These are phyloP conservation scores for Poicephalus gulielmi DNA, from an alignment of 2,113 vertebrate species.

Conservation along the genomic window DNA sequence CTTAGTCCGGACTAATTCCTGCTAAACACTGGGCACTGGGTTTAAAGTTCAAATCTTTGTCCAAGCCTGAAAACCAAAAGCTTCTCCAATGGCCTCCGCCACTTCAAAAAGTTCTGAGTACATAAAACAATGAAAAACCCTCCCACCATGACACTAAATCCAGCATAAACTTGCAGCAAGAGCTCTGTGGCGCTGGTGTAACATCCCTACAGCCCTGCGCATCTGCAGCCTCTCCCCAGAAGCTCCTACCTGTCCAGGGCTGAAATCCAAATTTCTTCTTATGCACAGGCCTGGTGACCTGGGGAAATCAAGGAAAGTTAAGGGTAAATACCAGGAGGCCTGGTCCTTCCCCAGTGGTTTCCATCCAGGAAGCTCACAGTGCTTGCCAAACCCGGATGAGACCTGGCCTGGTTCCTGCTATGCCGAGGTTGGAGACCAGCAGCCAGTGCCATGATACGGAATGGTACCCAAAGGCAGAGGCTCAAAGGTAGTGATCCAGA, in stretches of 20 bases:
- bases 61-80: neutral
- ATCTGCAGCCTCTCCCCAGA: neutral
- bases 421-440: neutral
- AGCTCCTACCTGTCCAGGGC: neutral
- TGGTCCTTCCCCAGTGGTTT: neutral
- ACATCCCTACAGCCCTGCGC: neutral
- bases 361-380: neutral
- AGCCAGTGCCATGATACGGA: neutral
- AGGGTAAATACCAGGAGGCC: neutral
- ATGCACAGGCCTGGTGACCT: neutral
- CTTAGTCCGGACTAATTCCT: neutral
- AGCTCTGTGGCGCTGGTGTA: neutral
- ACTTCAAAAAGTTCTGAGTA: neutral
- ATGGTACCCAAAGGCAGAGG: neutral
- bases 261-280: neutral
- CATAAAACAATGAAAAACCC: neutral
- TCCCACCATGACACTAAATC: neutral
- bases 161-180: neutral
- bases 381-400: neutral
- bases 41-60: neutral
- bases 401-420: neutral
- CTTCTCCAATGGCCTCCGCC: neutral
- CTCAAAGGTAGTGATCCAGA: neutral
- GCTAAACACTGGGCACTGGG: neutral
- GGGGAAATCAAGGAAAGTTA: neutral